Evolutionary conservation across 2,888 invertebrate species (phyloP).

Genomic region (Tiphia femorata): DNA sequence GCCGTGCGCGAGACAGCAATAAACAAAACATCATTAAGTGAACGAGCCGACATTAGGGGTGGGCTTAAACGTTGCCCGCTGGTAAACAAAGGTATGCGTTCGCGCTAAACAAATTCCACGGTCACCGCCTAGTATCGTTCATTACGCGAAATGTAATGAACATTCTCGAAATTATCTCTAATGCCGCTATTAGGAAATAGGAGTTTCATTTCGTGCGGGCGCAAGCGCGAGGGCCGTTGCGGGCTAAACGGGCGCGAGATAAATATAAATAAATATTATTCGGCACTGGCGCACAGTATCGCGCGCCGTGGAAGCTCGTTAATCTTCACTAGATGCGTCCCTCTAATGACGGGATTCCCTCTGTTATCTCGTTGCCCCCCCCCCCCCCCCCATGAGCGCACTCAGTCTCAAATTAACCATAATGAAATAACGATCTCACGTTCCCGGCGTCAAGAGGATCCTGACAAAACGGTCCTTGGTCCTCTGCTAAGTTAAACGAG

Average conservation of each 20-base stretch:
- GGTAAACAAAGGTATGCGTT: slow-evolving; percentile 11
- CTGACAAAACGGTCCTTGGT: slow-evolving; percentile 51
- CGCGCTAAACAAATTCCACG: slow-evolving; percentile 30
- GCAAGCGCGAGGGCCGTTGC: background rate
- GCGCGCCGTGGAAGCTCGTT: slow-evolving; percentile 49
- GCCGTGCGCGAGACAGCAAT: too few species aligned
- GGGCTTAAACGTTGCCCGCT: too few species aligned
- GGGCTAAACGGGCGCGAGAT: slow-evolving; percentile 6
- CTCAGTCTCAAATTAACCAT: slow-evolving; percentile 62
- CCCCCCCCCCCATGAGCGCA: slow-evolving; percentile 44
- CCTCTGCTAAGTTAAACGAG: slow-evolving; percentile 40
- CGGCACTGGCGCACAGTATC: slow-evolving; percentile 26
- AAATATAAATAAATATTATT: slow-evolving; percentile 54
- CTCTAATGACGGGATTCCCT: slow-evolving; percentile 57
- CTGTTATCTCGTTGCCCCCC: slow-evolving; percentile 49
- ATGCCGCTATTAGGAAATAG: too few species aligned
- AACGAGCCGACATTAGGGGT: too few species aligned
- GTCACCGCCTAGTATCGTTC: background rate
- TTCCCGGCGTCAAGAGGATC: slow-evolving; percentile 51
- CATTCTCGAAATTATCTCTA: too few species aligned
- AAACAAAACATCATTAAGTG: too few species aligned
- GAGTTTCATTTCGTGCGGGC: too few species aligned
- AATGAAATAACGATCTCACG: slow-evolving; percentile 64
- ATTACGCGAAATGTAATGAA: too few species aligned
- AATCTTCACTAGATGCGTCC: slow-evolving; percentile 61